phyloP scores from a whole-genome alignment of 1,140 invertebrate species.

The Drosophila melanica region DNA sequence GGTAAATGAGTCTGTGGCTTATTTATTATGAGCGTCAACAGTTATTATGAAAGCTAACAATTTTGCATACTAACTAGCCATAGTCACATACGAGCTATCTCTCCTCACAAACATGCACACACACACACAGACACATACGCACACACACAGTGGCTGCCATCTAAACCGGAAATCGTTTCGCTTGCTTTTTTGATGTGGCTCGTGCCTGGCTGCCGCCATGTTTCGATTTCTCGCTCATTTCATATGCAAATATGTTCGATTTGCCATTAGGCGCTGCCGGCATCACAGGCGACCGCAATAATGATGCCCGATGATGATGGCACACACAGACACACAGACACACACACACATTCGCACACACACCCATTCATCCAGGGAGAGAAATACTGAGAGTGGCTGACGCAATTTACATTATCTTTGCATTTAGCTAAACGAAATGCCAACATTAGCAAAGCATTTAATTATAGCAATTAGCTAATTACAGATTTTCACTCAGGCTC shows the following conservation, averaged over 20 bases:
- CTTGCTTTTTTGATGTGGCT: conserved; percentile 41
- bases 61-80: conserved; percentile 50
- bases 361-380: not conserved
- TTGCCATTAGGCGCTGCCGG: conserved; percentile 65
- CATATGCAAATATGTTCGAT: conserved; percentile 82
- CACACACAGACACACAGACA: conserved; percentile 18
- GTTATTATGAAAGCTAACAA: conserved; percentile 57
- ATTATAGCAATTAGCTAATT: conserved; percentile 83
- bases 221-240: conserved; percentile 80
- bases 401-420: conserved; percentile 77
- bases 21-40: conserved; percentile 67
- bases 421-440: conserved; percentile 73
- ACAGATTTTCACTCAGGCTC: conserved; percentile 65
- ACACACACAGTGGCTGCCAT: not conserved
- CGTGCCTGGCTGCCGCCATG: conserved; percentile 67
- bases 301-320: conserved; percentile 53
- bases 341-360: not conserved
- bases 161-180: conserved; percentile 66
- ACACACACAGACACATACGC: not conserved
- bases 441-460: conserved; percentile 80
- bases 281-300: conserved; percentile 67
- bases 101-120: conserved; percentile 9
- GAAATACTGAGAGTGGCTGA: conserved; percentile 4
- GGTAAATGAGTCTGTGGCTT: conserved; percentile 33
- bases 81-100: conserved; percentile 36